Conservation (phyloP, 64 coral and sea anemone species). For the Montipora cactus region DNA sequence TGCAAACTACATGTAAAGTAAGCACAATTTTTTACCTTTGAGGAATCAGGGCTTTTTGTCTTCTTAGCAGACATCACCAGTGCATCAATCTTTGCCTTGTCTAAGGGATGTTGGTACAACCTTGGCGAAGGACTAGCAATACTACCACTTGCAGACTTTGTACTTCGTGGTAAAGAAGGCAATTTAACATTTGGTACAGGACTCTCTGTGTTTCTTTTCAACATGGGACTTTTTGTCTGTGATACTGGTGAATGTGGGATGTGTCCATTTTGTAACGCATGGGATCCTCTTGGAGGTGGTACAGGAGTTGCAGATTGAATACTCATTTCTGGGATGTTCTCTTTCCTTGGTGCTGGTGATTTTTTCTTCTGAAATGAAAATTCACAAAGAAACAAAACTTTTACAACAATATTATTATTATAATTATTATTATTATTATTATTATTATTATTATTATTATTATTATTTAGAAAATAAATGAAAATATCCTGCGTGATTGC, state of each 20-base stretch:
- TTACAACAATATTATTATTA: background rate
- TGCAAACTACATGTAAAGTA: background rate
- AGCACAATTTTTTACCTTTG: slow-evolving; percentile 17
- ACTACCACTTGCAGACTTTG: background rate
- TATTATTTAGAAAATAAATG: too few species aligned
- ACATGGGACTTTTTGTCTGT: background rate
- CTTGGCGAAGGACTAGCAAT: slow-evolving; percentile 28
- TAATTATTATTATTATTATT: too few species aligned
- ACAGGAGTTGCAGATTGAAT: background rate
- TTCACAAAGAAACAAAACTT: background rate
- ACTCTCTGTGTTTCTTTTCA: slow-evolving; percentile 22
- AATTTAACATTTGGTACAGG: background rate
- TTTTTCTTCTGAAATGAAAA: slow-evolving; percentile 26
- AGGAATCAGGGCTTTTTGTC: slow-evolving; percentile 37
- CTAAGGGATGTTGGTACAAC: slow-evolving; percentile 29
- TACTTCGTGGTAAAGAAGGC: background rate
- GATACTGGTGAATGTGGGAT: background rate
- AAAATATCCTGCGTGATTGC: too few species aligned
- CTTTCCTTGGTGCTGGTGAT: background rate
- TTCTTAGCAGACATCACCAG: slow-evolving; percentile 47
- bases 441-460: too few species aligned
- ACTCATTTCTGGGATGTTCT: slow-evolving; percentile 1
- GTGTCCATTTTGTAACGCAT: background rate
- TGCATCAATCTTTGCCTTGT: slow-evolving; percentile 55
- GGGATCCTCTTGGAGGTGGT: background rate